These are phyloP conservation scores for Trissolcus basalis DNA, from an alignment of 1,140 invertebrate species.

Conservation along the genomic window DNA sequence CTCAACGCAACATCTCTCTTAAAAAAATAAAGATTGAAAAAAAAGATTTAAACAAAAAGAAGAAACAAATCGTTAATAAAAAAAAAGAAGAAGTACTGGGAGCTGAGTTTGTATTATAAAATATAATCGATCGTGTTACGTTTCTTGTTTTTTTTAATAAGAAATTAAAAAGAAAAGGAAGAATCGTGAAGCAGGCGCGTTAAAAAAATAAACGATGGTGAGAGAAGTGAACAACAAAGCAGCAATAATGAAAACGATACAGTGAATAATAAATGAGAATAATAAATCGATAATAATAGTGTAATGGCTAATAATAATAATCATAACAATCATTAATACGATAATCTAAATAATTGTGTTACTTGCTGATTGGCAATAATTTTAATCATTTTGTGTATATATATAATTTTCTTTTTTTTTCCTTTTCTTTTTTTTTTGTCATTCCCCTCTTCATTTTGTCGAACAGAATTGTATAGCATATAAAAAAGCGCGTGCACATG, in stretches of 20 bases:
- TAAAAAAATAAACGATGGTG: constrained; percentile 34
- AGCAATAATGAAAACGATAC: constrained; percentile 46
- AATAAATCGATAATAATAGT: constrained; percentile 48
- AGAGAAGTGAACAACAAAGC: constrained; percentile 44
- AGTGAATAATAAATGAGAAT: constrained; percentile 31
- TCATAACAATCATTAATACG: constrained; percentile 52
- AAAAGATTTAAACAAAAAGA: constrained; percentile 3
- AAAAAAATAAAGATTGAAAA: constrained; percentile 23
- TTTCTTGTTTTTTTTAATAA: constrained; percentile 7
- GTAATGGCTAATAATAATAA: constrained; percentile 49
- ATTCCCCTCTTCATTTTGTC: constrained; percentile 8
- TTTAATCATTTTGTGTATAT: constrained; percentile 31
- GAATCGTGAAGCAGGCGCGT: constrained; percentile 27
- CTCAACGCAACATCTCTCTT: constrained; percentile 38
- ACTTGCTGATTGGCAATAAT: constrained; percentile 43
- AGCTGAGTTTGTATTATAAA: constrained; percentile 1
- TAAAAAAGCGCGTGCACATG: constrained; percentile 36
- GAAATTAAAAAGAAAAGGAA: constrained; percentile 25
- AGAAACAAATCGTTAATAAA: background rate
- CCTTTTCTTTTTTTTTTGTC: constrained; percentile 22
- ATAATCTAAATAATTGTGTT: constrained; percentile 46
- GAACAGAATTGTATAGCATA: constrained; percentile 38
- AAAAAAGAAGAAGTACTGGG: no score
- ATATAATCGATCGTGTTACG: no score
- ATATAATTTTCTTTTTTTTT: constrained; percentile 20